Percentiles rank a stretch among this genome's conserved stretches.
These are phyloP conservation scores for Drosophila rubida DNA, from an alignment of 2,888 invertebrate genomes.

Conservation along the genomic window DNA sequence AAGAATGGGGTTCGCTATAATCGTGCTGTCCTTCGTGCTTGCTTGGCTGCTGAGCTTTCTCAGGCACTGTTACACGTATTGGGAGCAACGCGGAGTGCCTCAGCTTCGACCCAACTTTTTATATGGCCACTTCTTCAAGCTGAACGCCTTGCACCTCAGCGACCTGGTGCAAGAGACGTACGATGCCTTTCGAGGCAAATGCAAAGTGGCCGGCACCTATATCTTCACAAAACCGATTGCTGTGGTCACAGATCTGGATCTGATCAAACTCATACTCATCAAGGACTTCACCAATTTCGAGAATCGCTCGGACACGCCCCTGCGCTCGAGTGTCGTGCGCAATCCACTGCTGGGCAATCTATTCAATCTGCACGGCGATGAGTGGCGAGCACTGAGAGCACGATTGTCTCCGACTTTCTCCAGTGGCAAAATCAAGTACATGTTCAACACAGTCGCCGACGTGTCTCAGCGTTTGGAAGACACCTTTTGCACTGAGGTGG, in stretches of 20 bases:
- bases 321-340: conserved; percentile 58
- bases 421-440: conserved; percentile 85
- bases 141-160: conserved; percentile 50
- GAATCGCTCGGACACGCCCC: conserved; percentile 70
- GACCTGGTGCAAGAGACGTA: conserved; percentile 72
- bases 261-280: conserved; percentile 81
- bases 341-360: conserved; percentile 82
- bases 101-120: conserved; percentile 64
- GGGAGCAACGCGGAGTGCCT: conserved; percentile 62
- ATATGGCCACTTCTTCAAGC: conserved; percentile 60
- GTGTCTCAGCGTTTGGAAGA: conserved; percentile 70
- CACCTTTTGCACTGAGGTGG: conserved; percentile 31
- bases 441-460: conserved; percentile 83
- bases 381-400: conserved; percentile 85
- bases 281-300: conserved; percentile 84
- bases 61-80: conserved; percentile 63
- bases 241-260: conserved; percentile 76
- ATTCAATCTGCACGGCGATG: conserved; percentile 79
- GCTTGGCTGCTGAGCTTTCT: conserved; percentile 51
- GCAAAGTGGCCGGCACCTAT: conserved; percentile 70
- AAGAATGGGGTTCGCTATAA: conserved; percentile 56
- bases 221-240: conserved; percentile 69
- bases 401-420: conserved; percentile 86
- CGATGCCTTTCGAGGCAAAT: conserved; percentile 63
- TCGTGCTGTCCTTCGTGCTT: conserved; percentile 50